Evolutionary conservation across 1,140 invertebrate species (phyloP), one percentile per base, ranked within the genome.

Genomic region (Drosophila novamexicana): DNA sequence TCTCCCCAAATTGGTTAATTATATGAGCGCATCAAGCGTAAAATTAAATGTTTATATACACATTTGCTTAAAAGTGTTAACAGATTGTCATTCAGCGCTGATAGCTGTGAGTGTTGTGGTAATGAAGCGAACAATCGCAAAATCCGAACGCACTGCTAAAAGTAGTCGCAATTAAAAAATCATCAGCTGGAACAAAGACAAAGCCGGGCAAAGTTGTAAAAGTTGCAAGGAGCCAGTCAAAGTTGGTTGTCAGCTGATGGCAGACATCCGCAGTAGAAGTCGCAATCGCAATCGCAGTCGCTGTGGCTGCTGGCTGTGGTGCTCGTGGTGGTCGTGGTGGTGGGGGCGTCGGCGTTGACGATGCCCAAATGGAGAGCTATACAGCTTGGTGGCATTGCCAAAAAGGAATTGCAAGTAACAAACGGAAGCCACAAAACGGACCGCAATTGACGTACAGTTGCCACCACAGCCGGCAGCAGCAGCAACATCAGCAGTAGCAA

Each of bases 341-440:
- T 12, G 57, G 6, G 40, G 14, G 16, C 32, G 56, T 40, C 49
- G 14, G 54, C 36, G 57, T 58, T 61, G 71, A 56, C 59, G n/a
- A 40, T 67, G 65, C 44, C 47, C 81, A 80, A 80, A 81, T 47
- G 39, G 47, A 69, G 61, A 66, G 32, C 7, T 12, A 36, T 18
- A 44, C n/a, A 47, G 18, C 16, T 58, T 56, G 77, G 74, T 47
- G 74, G 74, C 62, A 52, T 45, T 61, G 66, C 72, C 72, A 75
- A 68, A 89, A 72, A 79, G 69, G 77, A 84, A 88, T 89, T 89
- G 83, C 83, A 89, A 89, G 83, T 77, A 83, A 74, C 83, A 83
- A 88, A 80, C 83, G 83, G 83, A 89, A 83, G 65, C 83, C 83
- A 61, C 83, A 89, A 88, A 88, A 84, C 73, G 83, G 80, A 89